phyloP scores from a whole-genome alignment of 2,797 vertebrate species.

The Erpetoichthys calabaricus region DNA sequence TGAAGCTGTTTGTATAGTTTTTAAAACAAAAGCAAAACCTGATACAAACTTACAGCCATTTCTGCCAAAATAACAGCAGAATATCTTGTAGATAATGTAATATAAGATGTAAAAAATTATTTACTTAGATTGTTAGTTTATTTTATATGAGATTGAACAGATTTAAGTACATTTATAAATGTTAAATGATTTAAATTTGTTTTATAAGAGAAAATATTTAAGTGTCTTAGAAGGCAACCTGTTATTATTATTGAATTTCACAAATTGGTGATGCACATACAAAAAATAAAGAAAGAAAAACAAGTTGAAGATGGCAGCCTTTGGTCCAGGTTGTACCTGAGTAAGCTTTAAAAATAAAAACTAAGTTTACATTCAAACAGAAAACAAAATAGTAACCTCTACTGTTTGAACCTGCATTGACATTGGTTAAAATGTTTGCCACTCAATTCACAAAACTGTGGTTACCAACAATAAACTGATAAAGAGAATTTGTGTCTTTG shows the following conservation, averaged over 20 bases:
- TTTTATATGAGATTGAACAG: conserved; percentile 56
- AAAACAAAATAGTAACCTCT: too few species aligned
- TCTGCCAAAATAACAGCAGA: conserved; percentile 43
- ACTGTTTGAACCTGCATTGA: too few species aligned
- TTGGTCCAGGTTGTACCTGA: too few species aligned
- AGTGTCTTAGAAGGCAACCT: conserved; percentile 54
- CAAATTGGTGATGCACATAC: conserved; percentile 44
- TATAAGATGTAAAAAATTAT: conserved; percentile 43
- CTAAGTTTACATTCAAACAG: too few species aligned
- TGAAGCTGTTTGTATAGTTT: conserved; percentile 4
- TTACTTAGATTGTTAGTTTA: conserved; percentile 47
- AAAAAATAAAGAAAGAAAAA: too few species aligned
- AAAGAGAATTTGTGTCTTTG: too few species aligned
- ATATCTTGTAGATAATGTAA: conserved; percentile 47
- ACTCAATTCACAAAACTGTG: too few species aligned
- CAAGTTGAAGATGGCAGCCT: too few species aligned
- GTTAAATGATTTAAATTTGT: conserved; percentile 47
- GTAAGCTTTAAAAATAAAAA: too few species aligned
- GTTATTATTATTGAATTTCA: conserved; percentile 31
- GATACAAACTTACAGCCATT: conserved; percentile 30
- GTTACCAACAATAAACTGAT: too few species aligned
- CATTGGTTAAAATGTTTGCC: too few species aligned
- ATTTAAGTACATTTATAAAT: conserved; percentile 39
- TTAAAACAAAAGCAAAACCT: conserved; percentile 27
- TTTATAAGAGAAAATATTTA: conserved; percentile 57